These are phyloP conservation scores for Steinernema khuongi DNA, from an alignment of 1,140 invertebrate species.

Conservation along the genomic window DNA sequence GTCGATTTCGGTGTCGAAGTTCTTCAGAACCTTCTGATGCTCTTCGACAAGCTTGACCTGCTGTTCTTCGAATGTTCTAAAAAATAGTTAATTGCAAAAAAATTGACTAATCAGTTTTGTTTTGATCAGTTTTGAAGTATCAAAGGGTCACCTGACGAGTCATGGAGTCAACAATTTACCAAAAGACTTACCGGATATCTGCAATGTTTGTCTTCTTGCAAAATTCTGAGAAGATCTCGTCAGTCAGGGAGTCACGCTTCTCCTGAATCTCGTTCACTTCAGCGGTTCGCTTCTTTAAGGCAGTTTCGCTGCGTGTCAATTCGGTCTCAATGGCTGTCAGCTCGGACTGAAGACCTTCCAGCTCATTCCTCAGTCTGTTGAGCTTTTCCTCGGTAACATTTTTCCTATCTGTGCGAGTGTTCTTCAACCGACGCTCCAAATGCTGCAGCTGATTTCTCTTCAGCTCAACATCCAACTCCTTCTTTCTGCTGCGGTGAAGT, in stretches of 20 bases:
- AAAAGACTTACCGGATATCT: constrained; percentile 77
- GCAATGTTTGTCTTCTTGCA: constrained; percentile 86
- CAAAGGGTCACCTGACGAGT: too few relatives aligned
- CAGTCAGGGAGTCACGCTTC: constrained; percentile 93
- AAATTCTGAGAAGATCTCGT: constrained; percentile 88
- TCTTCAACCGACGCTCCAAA: constrained; percentile 88
- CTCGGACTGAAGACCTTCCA: constrained; percentile 69
- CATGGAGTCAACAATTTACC: too few relatives aligned
- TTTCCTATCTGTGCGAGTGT: constrained; percentile 80
- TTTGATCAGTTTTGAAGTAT: too few relatives aligned
- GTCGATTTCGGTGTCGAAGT: constrained; percentile 95
- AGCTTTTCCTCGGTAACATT: constrained; percentile 63
- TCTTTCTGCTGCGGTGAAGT: constrained; percentile 88
- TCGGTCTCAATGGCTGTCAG: constrained; percentile 73
- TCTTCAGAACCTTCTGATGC: constrained; percentile 81
- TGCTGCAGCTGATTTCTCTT: constrained; percentile 92
- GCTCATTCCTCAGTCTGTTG: constrained; percentile 67
- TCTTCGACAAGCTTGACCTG: constrained; percentile 91
- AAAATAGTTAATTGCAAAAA: constrained; percentile 24
- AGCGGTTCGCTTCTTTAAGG: constrained; percentile 75
- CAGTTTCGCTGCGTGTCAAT: constrained; percentile 70
- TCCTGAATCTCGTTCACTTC: constrained; percentile 87
- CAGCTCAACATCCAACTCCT: constrained; percentile 93
- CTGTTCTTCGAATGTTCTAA: constrained; percentile 86
- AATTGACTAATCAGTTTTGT: neutral